Evolutionary conservation across 2,888 invertebrate species (phyloP).

Genomic region (Gnatocerus cornutus): DNA sequence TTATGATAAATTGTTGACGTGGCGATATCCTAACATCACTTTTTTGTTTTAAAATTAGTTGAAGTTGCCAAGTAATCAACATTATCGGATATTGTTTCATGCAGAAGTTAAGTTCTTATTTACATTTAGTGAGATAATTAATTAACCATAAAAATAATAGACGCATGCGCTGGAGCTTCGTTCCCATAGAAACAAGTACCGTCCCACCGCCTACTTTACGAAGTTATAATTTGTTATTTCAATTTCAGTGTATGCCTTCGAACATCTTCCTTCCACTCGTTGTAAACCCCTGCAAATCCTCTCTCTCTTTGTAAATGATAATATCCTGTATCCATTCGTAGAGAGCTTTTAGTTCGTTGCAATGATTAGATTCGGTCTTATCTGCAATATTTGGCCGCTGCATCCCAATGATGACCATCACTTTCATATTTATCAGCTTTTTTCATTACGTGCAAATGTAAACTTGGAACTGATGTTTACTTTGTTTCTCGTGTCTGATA

Average conservation of each 20-base stretch:
- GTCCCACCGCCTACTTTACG: slow-evolving; percentile 48
- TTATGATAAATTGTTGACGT: no score
- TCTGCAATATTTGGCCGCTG: slow-evolving; percentile 22
- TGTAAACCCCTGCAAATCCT: neutral
- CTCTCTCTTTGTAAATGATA: slow-evolving; percentile 43
- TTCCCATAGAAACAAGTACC: slow-evolving; percentile 47
- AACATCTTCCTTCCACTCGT: slow-evolving; percentile 29
- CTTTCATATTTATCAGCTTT: slow-evolving; percentile 5
- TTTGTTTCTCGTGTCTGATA: neutral
- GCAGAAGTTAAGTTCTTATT: slow-evolving; percentile 41
- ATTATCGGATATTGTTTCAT: slow-evolving; percentile 30
- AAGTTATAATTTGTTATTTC: slow-evolving; percentile 51
- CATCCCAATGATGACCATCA: neutral
- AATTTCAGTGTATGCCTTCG: slow-evolving; percentile 50
- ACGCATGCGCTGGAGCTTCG: slow-evolving; percentile 45
- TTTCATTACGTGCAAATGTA: neutral
- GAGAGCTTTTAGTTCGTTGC: slow-evolving; percentile 25
- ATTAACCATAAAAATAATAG: slow-evolving; percentile 49
- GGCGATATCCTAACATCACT: neutral
- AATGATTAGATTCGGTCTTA: slow-evolving; percentile 18
- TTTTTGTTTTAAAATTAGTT: slow-evolving; percentile 17
- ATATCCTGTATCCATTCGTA: slow-evolving; percentile 45
- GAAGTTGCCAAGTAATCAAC: neutral
- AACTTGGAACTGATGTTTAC: slow-evolving; percentile 23
- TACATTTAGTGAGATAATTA: slow-evolving; percentile 48